Base-by-base conservation (phyloP, 2,888 invertebrate genomes). In the Nesidiocoris tenuis region DNA sequence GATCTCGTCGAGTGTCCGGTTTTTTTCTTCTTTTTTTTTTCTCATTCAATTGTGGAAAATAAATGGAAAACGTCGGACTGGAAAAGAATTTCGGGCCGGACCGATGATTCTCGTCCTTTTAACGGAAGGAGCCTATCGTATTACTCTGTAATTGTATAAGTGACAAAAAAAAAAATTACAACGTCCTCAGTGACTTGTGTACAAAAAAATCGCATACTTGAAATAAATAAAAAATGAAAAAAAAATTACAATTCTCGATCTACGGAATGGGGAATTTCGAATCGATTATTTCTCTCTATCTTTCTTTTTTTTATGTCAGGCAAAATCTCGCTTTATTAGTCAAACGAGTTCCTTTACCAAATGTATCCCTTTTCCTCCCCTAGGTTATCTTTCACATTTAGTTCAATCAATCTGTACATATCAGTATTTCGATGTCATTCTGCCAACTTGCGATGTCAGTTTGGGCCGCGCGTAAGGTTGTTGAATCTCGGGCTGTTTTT, bases 131-230 rank as follows among this genome's bases (percentile, higher is more conserved):
- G 55, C 55, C 22, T 55, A 67, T 19, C 55, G 67, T 67, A 39
- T 3, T 12, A 39, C 39, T 39, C 39, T 39, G 39, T 39, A 39
- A 39, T 39, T 23, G 9, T 24, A 21, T 24, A 39, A 65, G n/a
- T 24, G 9, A 63, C n/a, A 16, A 23, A 23, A n/a, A 63, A 18
- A 24, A 64, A 65, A 65, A 65, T 7, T 39, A 25, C 65, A 16
- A 18, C 64, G n/a, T 17, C 9, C 64, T 17, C 7, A 56, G 67
- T 5, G 54, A 17, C 21, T 67, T 21, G 67, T 67, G 67, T 56
- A 65, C 54, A 67, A 67, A 67, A 67, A 67, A 67, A 67, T 67
- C 67, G 67, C 22, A 67, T 67, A 67, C 22, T 67, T 39, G 39
- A 39, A 12, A 63, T 21, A 63, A 23, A 63, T 24, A 63, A 63